A percentile compares a stretch with the other conserved stretches of the same genome.
phyloP scores from a whole-genome alignment of 1,140 invertebrate genomes.

The Pachypsylla venusta region DNA sequence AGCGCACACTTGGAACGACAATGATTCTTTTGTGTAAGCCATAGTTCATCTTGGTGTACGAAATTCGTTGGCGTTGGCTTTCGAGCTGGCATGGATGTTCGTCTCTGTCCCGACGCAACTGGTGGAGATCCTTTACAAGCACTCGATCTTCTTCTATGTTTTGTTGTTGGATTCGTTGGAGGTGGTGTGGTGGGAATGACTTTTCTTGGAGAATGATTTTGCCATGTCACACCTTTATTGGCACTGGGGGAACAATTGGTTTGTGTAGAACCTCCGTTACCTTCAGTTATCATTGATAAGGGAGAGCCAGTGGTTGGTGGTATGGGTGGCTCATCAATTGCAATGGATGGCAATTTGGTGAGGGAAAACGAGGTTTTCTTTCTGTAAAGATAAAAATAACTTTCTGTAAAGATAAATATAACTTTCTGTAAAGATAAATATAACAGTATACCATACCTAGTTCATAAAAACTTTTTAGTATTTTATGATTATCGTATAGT shows the following conservation, averaged over 20 bases:
- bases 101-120: slow-evolving; percentile 28
- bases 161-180: slow-evolving; percentile 24
- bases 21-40: slow-evolving; percentile 26
- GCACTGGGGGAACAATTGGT: slow-evolving; percentile 10
- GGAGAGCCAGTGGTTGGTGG: slow-evolving; percentile 1
- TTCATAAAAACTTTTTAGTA: too few relatives aligned
- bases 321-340: slow-evolving; percentile 14
- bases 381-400: slow-evolving; percentile 20
- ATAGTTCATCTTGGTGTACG: slow-evolving; percentile 27
- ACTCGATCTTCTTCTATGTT: slow-evolving; percentile 31
- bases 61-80: slow-evolving; percentile 21
- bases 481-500: too few relatives aligned
- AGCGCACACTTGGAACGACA: slow-evolving; percentile 29
- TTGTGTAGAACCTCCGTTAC: slow-evolving; percentile 1
- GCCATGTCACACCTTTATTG: slow-evolving; percentile 7
- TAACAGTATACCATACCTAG: too few relatives aligned
- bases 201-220: neutral
- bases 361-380: slow-evolving; percentile 24
- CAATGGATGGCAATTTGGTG: slow-evolving; percentile 16
- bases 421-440: too few relatives aligned
- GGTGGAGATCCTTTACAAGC: slow-evolving; percentile 16
- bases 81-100: slow-evolving; percentile 21
- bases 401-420: too few relatives aligned
- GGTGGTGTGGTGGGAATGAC: neutral
- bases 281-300: slow-evolving; percentile 16